Percentiles rank a stretch among this genome's conserved stretches.
Conservation (phyloP, 1,140 invertebrate genomes). For the Atta colombica region DNA sequence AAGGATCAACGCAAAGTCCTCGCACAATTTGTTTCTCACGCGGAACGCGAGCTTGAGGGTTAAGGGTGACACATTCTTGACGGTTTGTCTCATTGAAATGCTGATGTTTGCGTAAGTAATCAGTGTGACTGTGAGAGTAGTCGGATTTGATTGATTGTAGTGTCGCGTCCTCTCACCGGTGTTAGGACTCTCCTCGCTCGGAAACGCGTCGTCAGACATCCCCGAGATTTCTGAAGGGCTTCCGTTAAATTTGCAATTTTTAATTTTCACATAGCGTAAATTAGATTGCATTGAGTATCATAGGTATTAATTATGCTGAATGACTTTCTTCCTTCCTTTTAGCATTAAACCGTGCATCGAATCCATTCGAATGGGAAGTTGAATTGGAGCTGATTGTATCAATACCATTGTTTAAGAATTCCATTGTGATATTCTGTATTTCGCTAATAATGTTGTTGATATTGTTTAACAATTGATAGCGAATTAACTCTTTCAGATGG, state of each 20-base stretch:
- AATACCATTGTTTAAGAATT: background rate
- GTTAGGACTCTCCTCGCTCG: constrained; percentile 40
- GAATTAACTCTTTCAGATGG: background rate
- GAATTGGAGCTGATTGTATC: constrained; percentile 25
- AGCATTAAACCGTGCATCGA: background rate
- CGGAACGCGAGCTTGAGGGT: constrained; percentile 55
- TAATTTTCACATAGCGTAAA: background rate
- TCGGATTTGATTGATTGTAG: constrained; percentile 44
- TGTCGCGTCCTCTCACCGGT: constrained; percentile 43
- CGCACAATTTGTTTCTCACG: background rate
- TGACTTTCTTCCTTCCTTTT: constrained; percentile 1
- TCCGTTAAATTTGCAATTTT: constrained; percentile 11
- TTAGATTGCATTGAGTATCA: constrained; percentile 1
- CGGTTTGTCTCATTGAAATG: constrained; percentile 60
- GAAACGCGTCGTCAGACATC: constrained; percentile 31
- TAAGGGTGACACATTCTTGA: constrained; percentile 56
- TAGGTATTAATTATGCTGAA: background rate
- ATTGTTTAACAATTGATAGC: constrained; percentile 7
- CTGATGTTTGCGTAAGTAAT: constrained; percentile 60
- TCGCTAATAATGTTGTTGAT: background rate
- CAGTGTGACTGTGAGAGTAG: constrained; percentile 54
- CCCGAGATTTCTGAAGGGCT: background rate
- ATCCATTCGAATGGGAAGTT: constrained; percentile 22
- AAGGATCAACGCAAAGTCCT: background rate
- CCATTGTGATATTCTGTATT: constrained; percentile 6